A percentile compares a stretch with the other conserved stretches of the same genome.
Conservation (phyloP, 2,797 vertebrate species). For the Leptatherina wallacei region DNA sequence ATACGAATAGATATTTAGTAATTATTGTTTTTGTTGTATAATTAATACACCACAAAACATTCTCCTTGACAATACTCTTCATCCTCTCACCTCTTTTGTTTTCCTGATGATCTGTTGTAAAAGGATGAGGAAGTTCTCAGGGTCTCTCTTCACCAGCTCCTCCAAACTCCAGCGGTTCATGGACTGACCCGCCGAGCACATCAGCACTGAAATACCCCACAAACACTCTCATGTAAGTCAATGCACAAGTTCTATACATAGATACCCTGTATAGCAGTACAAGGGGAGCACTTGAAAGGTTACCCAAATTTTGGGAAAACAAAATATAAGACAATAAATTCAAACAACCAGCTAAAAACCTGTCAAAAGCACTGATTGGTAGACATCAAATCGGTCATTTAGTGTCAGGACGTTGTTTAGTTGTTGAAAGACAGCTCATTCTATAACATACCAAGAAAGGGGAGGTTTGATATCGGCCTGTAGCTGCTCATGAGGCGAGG, state of each 20-base stretch:
- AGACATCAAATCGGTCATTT: too few relatives aligned
- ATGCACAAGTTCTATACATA: neutral
- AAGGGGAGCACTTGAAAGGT: neutral
- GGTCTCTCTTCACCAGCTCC: conserved; percentile 94
- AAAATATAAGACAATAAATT: neutral
- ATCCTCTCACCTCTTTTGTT: conserved; percentile 87
- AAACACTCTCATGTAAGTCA: neutral
- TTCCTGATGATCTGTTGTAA: conserved; percentile 92
- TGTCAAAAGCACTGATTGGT: neutral
- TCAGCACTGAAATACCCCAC: conserved; percentile 67
- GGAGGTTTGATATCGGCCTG: too few relatives aligned
- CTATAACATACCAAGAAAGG: too few relatives aligned
- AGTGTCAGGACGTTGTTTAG: too few relatives aligned
- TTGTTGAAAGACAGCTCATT: too few relatives aligned
- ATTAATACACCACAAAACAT: neutral
- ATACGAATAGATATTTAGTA: neutral
- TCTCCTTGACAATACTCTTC: neutral
- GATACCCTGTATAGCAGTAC: too few relatives aligned
- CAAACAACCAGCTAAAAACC: neutral
- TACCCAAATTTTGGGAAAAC: neutral
- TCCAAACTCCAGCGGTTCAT: conserved; percentile 98
- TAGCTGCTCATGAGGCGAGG: too few relatives aligned
- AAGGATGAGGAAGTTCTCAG: conserved; percentile 92
- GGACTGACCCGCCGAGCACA: conserved; percentile 87
- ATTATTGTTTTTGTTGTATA: neutral